Base-by-base conservation (phyloP, 2,888 invertebrate species). In the Aphodius granarius region DNA sequence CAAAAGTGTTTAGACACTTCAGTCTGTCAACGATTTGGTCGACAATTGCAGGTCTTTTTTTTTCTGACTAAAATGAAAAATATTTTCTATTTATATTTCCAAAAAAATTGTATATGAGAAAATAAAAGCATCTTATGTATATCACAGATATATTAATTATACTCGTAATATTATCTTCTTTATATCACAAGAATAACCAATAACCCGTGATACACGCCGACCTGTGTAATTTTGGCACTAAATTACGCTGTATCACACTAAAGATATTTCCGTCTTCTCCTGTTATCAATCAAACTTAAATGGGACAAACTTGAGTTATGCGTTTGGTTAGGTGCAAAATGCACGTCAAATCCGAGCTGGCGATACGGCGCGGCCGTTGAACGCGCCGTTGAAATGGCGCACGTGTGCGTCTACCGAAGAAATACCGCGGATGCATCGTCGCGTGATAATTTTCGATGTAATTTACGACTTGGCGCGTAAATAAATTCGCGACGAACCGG, bases 371-470 rank as follows among this genome's bases (percentile, higher is more conserved):
- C 21, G 20, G 22, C 68, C 21, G 13, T 62, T 19, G 16, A 19
- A 15, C 65, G 5, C 13, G 68, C 21, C 21, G 20, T 19, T 68
- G 68, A 18, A 43, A 43, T 43, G 43, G 43, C 43, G 4, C 13
- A 66, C 66, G 20, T 68, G 21, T 20, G 21, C 68, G 22, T 19
- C 19, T 43, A 13, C 19, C 19, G 66, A 66, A 66, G 20, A 15
- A 15, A 15, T 20, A 20, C 21, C 20, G 68, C 22, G 22, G 63
- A 43, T 63, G 63, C 72, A 72, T 72, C 72, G 20, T 72, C 62
- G 72, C 72, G 72, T 72, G 72, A 72, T 63, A 63, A 72, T 72
- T 63, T 62, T 72, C 68, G 21, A 19, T 43, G 20, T 68, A 68
- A 68, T 68, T 68, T 68, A 68, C 68, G 18, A 63, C 71, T 16